Conservation (phyloP, 2,888 invertebrate species). For the Pilophorus perplexus region DNA sequence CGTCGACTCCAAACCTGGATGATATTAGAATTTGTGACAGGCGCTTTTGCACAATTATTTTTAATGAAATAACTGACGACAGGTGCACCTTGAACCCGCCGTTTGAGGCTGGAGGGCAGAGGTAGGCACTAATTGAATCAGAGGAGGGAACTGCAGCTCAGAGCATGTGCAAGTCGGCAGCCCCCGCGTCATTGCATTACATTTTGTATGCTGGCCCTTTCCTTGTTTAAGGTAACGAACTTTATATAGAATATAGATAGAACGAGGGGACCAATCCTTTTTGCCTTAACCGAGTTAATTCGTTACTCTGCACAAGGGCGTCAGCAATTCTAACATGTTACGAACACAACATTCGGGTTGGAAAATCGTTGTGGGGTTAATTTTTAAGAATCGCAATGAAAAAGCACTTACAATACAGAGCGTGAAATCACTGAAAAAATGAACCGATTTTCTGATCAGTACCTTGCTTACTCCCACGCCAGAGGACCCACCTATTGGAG, state of each 20-base stretch:
- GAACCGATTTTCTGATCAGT: no score
- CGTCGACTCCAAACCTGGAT: slow-evolving; percentile 9
- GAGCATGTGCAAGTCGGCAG: slow-evolving; percentile 30
- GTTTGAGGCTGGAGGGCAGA: background rate
- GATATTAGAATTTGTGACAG: slow-evolving; percentile 34
- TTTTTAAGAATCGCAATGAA: no score
- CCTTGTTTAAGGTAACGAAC: background rate
- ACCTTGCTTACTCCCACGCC: no score
- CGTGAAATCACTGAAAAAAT: no score
- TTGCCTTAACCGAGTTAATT: no score
- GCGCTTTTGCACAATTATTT: slow-evolving; percentile 32
- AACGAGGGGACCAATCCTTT: no score
- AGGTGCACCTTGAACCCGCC: slow-evolving; percentile 29
- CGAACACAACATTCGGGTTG: no score
- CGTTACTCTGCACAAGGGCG: no score
- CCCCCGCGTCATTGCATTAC: slow-evolving; percentile 23
- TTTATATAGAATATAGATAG: background rate
- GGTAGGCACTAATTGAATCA: slow-evolving; percentile 9
- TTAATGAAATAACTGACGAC: slow-evolving; percentile 39
- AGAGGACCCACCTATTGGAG: no score
- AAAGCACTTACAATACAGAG: no score
- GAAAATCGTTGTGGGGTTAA: no score
- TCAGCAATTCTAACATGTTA: no score
- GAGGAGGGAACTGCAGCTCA: background rate
- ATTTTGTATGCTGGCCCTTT: slow-evolving; percentile 1